phyloP scores from a whole-genome alignment of 2,113 vertebrate species.

The Dipodomys merriami region DNA sequence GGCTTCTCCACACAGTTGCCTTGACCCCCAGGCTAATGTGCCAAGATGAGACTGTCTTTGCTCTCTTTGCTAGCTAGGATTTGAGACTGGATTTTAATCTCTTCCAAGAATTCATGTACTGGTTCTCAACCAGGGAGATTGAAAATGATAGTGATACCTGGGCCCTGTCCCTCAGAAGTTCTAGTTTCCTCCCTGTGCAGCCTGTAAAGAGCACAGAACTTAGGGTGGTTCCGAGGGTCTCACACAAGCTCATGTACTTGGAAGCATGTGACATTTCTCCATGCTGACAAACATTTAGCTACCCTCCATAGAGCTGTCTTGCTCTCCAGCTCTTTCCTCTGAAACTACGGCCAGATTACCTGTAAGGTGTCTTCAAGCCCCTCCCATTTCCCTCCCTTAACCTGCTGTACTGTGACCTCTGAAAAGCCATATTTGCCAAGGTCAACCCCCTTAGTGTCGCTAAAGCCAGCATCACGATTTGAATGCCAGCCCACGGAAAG shows the following conservation, averaged over 20 bases:
- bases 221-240: background rate
- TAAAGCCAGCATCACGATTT: background rate
- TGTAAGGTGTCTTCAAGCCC: constrained; percentile 21
- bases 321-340: constrained; percentile 56
- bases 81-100: constrained; percentile 19
- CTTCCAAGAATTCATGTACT: background rate
- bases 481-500: background rate
- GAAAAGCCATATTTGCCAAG: constrained; percentile 42
- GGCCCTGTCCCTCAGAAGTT: background rate
- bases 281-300: background rate
- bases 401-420: constrained; percentile 29
- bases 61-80: background rate
- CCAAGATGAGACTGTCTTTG: background rate
- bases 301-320: background rate
- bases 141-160: background rate
- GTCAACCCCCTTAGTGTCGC: background rate
- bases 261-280: constrained; percentile 4
- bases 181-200: constrained; percentile 25
- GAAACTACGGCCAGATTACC: constrained; percentile 53
- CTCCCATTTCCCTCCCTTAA: constrained; percentile 45
- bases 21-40: background rate
- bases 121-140: constrained; percentile 4
- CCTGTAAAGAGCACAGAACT: background rate
- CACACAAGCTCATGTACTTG: background rate
- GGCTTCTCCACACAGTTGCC: background rate